These are phyloP conservation scores for Athene noctua DNA, from an alignment of 2,113 vertebrate species.

Conservation along the genomic window DNA sequence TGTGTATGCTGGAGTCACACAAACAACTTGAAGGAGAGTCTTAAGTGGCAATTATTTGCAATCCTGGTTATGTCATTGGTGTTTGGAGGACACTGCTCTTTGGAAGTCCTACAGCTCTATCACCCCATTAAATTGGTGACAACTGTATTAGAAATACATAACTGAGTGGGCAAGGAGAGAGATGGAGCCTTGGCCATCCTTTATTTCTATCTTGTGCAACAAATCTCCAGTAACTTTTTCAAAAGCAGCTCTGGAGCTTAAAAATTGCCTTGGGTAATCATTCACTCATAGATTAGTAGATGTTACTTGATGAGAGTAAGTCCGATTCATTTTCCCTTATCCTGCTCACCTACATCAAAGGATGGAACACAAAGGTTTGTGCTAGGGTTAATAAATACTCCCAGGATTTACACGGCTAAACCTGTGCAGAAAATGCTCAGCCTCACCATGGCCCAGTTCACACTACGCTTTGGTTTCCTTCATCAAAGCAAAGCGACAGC, in stretches of 20 bases:
- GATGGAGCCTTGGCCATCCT: background rate
- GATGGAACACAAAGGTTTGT: background rate
- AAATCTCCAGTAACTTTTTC: background rate
- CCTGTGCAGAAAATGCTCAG: background rate
- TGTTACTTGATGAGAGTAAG: background rate
- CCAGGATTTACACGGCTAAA: background rate
- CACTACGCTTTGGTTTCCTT: background rate
- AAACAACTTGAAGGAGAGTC: background rate
- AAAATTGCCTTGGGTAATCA: background rate
- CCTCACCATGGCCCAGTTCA: rapidly evolving
- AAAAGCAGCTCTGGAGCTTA: background rate
- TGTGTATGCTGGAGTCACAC: background rate
- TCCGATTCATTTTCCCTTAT: background rate
- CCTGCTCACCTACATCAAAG: background rate
- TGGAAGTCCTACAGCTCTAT: rapidly evolving
- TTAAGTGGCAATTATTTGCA: background rate
- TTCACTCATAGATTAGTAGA: background rate
- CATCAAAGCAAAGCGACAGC: background rate
- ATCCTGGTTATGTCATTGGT: background rate
- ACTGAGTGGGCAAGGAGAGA: background rate
- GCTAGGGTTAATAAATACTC: background rate
- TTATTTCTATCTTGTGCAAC: background rate
- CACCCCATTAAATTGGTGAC: background rate
- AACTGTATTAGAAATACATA: background rate
- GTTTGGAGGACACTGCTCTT: background rate